Evolutionary conservation across 2,888 invertebrate genomes (phyloP).

Genomic region (Tenthredo distinguenda): DNA sequence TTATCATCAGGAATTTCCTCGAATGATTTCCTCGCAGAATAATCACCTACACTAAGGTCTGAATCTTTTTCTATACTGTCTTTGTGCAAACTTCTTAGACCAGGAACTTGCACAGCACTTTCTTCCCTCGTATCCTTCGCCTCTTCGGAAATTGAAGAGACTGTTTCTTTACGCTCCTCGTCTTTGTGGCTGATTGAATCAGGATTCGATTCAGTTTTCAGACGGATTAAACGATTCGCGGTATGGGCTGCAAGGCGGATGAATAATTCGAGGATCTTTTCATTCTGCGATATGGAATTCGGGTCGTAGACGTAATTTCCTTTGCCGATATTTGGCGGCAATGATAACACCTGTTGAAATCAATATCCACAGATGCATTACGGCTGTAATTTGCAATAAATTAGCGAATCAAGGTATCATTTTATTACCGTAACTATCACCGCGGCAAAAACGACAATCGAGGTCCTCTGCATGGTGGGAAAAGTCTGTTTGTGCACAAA

Average conservation of each 20-base stretch:
- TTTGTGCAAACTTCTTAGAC: background rate
- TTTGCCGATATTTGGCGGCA: conserved; percentile 8
- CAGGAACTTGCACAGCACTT: background rate
- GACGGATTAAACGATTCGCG: conserved; percentile 55
- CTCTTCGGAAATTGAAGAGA: background rate
- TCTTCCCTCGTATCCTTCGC: background rate
- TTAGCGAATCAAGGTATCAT: background rate
- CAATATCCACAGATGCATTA: background rate
- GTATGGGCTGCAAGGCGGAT: conserved; percentile 57
- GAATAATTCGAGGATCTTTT: conserved; percentile 58
- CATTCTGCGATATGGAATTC: conserved; percentile 58
- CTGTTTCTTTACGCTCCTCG: no score
- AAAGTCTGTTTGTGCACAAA: conserved; percentile 55
- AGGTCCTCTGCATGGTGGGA: conserved; percentile 50
- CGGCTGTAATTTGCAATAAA: background rate
- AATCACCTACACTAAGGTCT: no score
- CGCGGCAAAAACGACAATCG: conserved; percentile 53
- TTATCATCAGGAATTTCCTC: no score
- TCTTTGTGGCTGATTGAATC: background rate
- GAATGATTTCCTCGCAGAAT: no score
- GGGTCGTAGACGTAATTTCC: conserved; percentile 56
- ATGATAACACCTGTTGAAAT: conserved; percentile 37
- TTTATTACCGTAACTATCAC: conserved; percentile 56
- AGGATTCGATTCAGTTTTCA: conserved; percentile 45
- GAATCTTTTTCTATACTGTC: background rate